phyloP scores from a whole-genome alignment of 2,797 vertebrate genomes.

The Acridotheres tristis region DNA sequence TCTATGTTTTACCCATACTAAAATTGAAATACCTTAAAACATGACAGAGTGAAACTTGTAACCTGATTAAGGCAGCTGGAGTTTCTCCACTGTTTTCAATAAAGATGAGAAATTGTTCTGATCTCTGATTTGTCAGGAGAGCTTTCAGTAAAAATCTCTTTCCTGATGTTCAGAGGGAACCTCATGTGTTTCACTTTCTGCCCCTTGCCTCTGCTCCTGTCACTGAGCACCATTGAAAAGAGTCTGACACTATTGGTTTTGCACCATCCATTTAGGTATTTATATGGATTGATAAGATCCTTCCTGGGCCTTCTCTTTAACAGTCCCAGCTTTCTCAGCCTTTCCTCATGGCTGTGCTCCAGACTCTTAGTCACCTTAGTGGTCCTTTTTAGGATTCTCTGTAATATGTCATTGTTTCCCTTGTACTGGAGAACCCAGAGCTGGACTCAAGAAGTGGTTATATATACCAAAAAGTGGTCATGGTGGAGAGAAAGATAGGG shows the following conservation, averaged over 20 bases:
- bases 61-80: neutral
- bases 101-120: neutral
- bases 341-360: neutral
- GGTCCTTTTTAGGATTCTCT: neutral
- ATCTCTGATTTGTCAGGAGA: neutral
- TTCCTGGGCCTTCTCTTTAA: no score
- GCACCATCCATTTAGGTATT: neutral
- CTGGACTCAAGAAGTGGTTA: neutral
- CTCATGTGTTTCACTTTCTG: neutral
- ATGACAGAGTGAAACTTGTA: neutral
- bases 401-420: neutral
- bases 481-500: neutral
- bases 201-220: neutral
- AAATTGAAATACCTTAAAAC: neutral
- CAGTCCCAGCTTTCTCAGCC: neutral
- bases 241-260: neutral
- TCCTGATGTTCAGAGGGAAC: neutral
- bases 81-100: neutral
- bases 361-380: neutral
- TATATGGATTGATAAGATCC: neutral
- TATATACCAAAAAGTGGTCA: neutral
- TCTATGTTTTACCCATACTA: neutral
- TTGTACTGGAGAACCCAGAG: neutral
- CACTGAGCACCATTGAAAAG: neutral
- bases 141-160: neutral